Evolutionary conservation across 2,888 invertebrate species (phyloP).

Genomic region (Lysandra bellargus): DNA sequence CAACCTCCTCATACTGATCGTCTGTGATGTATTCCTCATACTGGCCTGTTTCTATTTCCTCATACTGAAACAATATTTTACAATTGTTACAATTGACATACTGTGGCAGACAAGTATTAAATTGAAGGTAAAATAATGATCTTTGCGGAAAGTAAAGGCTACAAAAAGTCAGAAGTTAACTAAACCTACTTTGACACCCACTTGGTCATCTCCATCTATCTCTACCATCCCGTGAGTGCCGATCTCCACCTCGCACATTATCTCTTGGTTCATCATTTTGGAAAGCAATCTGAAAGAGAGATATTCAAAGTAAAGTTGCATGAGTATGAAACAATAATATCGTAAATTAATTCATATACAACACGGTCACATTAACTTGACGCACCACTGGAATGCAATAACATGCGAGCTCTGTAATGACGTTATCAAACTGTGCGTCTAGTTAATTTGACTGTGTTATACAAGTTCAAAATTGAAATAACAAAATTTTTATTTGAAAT

Average conservation of each 20-base stretch:
- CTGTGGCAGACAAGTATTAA: background rate
- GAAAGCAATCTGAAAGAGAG: constrained; percentile 40
- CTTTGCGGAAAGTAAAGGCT: background rate
- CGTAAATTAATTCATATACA: too few species aligned
- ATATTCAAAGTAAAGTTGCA: background rate
- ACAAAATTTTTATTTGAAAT: too few species aligned
- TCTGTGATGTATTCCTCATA: constrained; percentile 78
- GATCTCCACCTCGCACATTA: constrained; percentile 81
- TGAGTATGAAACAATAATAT: background rate
- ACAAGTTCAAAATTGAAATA: too few species aligned
- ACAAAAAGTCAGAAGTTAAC: background rate
- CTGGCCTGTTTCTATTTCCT: constrained; percentile 74
- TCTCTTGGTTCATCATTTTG: constrained; percentile 78
- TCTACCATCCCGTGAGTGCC: constrained; percentile 78
- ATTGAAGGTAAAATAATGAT: background rate
- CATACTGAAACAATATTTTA: constrained; percentile 60
- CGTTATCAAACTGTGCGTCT: too few species aligned
- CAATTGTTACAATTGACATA: background rate
- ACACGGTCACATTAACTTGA: too few species aligned
- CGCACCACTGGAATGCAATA: too few species aligned
- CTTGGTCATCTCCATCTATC: constrained; percentile 76
- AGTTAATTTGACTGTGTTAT: too few species aligned
- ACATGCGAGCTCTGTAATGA: too few species aligned
- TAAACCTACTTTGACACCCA: constrained; percentile 70
- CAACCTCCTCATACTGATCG: constrained; percentile 76